Percentiles rank a stretch among this genome's conserved stretches.
These are phyloP conservation scores for Scalopus aquaticus DNA, from an alignment of 2,113 vertebrate genomes.

Conservation along the genomic window DNA sequence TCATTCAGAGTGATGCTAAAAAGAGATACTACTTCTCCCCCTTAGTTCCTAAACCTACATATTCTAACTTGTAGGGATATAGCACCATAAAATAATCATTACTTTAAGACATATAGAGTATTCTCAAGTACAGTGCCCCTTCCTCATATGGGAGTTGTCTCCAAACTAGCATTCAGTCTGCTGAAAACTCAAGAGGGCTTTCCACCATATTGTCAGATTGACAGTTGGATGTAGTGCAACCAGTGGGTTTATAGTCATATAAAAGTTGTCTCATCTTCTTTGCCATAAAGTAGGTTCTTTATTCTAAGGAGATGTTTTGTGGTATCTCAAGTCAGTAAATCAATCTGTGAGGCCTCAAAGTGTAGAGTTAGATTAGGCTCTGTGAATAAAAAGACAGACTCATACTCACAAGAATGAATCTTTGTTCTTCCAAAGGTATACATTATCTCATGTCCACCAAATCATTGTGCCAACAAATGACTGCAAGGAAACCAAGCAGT, in stretches of 20 bases:
- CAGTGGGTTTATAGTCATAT: neutral
- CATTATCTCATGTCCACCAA: neutral
- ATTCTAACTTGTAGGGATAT: neutral
- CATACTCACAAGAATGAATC: neutral
- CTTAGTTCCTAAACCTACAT: neutral
- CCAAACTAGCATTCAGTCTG: neutral
- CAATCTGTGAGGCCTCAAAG: neutral
- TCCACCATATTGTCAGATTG: neutral
- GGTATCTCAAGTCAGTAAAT: neutral
- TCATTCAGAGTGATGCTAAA: neutral
- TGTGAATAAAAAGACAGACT: neutral
- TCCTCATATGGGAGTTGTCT: neutral
- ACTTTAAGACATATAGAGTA: neutral
- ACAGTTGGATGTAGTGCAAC: neutral
- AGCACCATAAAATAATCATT: neutral
- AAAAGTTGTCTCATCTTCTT: neutral
- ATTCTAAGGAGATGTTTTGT: neutral
- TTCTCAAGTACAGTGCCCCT: neutral
- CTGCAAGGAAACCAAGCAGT: neutral
- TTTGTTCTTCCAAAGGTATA: neutral
- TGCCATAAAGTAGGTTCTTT: neutral
- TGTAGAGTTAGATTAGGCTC: neutral
- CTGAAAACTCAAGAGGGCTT: neutral
- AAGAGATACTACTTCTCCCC: neutral
- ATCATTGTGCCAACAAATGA: neutral